A percentile compares a stretch with the other conserved stretches of the same genome.
phyloP scores from a whole-genome alignment of 2,113 vertebrate species.

The Collichthys lucidus region DNA sequence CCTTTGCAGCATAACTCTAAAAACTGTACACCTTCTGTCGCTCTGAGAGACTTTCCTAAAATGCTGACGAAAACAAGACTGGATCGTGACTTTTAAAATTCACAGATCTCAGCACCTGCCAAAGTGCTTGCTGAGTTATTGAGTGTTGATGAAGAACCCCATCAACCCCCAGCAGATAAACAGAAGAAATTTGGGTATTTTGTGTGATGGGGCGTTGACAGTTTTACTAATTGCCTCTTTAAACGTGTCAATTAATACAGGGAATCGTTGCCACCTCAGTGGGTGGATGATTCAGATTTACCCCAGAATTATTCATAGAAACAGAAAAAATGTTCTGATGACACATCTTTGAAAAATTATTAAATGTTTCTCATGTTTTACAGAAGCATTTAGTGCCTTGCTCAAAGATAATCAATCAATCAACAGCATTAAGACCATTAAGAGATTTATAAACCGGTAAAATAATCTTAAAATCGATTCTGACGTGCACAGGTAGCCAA shows the following conservation, averaged over 20 bases:
- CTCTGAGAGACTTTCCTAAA: conserved; percentile 4
- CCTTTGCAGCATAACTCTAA: background rate
- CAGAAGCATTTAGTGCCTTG: background rate
- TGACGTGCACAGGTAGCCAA: too few species aligned
- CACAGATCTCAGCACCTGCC: conserved; percentile 42
- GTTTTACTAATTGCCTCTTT: conserved; percentile 22
- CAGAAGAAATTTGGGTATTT: background rate
- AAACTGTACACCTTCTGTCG: background rate
- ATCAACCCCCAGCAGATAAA: conserved; percentile 51
- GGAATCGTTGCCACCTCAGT: conserved; percentile 12
- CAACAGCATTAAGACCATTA: too few species aligned
- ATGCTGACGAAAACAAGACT: conserved; percentile 18
- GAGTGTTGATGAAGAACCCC: conserved; percentile 24
- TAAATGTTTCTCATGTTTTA: background rate
- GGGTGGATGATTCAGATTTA: background rate
- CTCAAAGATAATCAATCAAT: background rate
- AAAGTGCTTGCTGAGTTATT: conserved; percentile 21
- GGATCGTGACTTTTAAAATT: conserved; percentile 25
- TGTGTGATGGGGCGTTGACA: background rate
- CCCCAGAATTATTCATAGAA: background rate
- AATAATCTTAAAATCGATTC: too few species aligned
- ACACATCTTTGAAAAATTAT: background rate
- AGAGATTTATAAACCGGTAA: too few species aligned
- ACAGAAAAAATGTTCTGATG: background rate
- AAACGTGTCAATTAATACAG: conserved; percentile 17